Conservation (phyloP, 2,888 invertebrate species). For the Thera britannica region DNA sequence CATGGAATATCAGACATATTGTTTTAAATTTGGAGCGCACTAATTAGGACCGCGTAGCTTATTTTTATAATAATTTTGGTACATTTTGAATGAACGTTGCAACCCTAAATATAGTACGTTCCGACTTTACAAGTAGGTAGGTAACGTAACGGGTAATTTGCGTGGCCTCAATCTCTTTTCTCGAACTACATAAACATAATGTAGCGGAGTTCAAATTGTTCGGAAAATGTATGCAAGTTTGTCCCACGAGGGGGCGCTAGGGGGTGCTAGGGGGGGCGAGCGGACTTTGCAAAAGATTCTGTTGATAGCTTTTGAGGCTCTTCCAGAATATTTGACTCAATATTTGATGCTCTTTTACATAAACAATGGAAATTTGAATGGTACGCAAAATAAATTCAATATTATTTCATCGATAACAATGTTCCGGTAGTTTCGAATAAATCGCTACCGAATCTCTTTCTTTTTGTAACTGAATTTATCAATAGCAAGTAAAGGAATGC, state of each 20-base stretch:
- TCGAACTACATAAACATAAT: constrained; percentile 28
- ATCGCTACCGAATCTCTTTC: too few relatives aligned
- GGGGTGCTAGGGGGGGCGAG: not conserved
- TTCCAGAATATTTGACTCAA: not conserved
- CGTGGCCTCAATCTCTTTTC: constrained; percentile 21
- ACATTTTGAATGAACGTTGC: constrained; percentile 5
- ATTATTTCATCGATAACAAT: too few relatives aligned
- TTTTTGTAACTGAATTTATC: too few relatives aligned
- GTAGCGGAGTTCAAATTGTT: constrained; percentile 28
- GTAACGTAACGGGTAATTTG: constrained; percentile 25
- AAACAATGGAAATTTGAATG: not conserved
- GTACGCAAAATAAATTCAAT: not conserved
- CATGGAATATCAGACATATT: not conserved
- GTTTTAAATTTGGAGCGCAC: constrained; percentile 12
- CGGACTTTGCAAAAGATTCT: constrained; percentile 23
- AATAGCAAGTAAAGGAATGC: too few relatives aligned
- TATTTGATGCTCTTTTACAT: not conserved
- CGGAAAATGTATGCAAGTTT: constrained; percentile 40
- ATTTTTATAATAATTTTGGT: constrained; percentile 17
- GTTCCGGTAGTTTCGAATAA: too few relatives aligned
- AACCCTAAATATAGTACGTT: constrained; percentile 5
- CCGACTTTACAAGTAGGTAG: constrained; percentile 7
- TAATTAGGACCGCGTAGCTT: constrained; percentile 19
- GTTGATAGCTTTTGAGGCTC: constrained; percentile 29
- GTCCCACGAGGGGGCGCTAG: constrained; percentile 18